A percentile compares a stretch with the other conserved stretches of the same genome.
These are phyloP conservation scores for Microplitis manilae DNA, from an alignment of 2,888 invertebrate species.

Conservation along the genomic window DNA sequence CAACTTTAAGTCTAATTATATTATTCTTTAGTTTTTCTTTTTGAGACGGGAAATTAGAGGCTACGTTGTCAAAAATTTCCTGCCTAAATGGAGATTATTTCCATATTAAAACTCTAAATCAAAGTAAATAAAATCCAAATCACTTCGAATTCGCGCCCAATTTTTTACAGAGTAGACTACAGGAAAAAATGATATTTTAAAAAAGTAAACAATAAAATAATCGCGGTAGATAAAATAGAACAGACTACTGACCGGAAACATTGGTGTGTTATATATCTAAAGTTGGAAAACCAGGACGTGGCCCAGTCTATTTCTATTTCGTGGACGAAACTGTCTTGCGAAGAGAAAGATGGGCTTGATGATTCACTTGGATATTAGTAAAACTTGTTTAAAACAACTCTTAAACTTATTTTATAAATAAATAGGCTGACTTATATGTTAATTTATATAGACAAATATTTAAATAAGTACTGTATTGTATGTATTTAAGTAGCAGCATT, in stretches of 20 bases:
- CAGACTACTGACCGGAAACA: constrained; percentile 24
- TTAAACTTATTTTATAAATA: constrained; percentile 4
- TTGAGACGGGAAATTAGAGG: no score
- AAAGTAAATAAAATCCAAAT: no score
- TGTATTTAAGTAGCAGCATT: no score
- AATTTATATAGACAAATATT: constrained; percentile 7
- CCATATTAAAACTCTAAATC: no score
- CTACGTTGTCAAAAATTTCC: no score
- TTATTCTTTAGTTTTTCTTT: no score
- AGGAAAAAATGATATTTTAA: no score
- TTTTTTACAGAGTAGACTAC: no score
- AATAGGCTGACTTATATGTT: neutral
- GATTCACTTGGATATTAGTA: constrained; percentile 48
- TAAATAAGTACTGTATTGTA: no score
- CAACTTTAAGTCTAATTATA: no score
- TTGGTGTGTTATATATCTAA: constrained; percentile 11
- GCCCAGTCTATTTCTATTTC: constrained; percentile 61
- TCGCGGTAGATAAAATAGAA: neutral
- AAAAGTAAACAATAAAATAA: neutral
- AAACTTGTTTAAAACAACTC: constrained; percentile 35
- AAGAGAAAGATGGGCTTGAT: constrained; percentile 35
- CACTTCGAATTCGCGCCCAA: no score
- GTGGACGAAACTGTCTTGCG: constrained; percentile 45
- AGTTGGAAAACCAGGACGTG: constrained; percentile 41
- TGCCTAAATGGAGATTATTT: no score